These are phyloP conservation scores for Saguinus imperator DNA, from an alignment of 2,113 vertebrate species.

Conservation along the genomic window DNA sequence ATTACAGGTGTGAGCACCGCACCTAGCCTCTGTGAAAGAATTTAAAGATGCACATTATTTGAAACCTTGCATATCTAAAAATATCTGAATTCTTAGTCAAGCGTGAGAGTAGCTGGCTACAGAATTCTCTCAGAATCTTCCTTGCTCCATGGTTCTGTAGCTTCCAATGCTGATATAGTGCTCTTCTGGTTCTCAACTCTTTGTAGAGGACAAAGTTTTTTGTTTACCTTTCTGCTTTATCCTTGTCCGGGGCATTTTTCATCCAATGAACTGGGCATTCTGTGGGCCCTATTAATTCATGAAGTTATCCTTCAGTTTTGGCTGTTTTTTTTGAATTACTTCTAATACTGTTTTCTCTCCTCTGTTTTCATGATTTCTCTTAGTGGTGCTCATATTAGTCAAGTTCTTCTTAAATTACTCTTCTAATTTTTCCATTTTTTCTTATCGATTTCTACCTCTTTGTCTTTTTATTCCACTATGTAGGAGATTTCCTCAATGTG, in stretches of 20 bases:
- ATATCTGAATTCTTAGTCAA: background rate
- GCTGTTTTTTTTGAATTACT: background rate
- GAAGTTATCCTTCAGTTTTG: background rate
- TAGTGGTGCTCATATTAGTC: background rate
- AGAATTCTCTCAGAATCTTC: conserved; percentile 1
- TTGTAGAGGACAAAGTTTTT: background rate
- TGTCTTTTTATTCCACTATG: background rate
- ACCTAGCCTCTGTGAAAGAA: too few species aligned
- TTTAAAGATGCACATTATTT: background rate
- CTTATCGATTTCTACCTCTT: background rate
- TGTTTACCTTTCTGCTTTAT: background rate
- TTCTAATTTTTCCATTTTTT: background rate
- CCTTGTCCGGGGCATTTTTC: background rate
- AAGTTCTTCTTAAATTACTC: conserved; percentile 4
- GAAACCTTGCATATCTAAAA: background rate
- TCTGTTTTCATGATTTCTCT: conserved; percentile 6
- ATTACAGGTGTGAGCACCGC: too few species aligned
- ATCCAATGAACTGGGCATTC: background rate
- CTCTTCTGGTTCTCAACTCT: background rate
- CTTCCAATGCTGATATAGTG: background rate
- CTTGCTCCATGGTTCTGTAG: background rate
- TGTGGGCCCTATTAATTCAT: background rate
- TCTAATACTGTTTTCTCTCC: background rate
- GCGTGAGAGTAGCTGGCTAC: background rate
- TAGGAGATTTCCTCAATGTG: background rate